phyloP scores from a whole-genome alignment of 2,888 invertebrate genomes.

The Hydroisotoma schaefferi region DNA sequence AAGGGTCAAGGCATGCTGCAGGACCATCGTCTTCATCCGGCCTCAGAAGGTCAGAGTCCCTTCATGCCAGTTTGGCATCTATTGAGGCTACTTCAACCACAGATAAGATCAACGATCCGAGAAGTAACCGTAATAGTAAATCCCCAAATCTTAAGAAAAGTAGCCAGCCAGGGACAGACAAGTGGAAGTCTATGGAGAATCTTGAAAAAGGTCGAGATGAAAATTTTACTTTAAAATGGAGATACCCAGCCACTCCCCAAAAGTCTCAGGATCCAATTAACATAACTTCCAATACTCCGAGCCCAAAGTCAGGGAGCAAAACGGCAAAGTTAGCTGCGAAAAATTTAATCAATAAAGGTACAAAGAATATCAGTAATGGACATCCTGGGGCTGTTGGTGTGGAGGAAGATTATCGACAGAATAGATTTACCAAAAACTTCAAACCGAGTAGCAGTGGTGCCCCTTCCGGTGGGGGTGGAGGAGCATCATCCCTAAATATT shows the following conservation, averaged over 20 bases:
- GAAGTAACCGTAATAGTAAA: background rate
- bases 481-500: conserved; percentile 22
- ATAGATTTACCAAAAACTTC: conserved; percentile 39
- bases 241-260: conserved; percentile 26
- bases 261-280: conserved; percentile 9
- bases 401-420: conserved; percentile 40
- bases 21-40: conserved; percentile 15
- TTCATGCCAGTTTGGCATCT: conserved; percentile 39
- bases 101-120: background rate
- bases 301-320: conserved; percentile 28
- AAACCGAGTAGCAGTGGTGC: background rate
- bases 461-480: background rate
- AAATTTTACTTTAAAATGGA: conserved; percentile 46
- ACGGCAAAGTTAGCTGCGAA: conserved; percentile 29
- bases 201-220: conserved; percentile 35
- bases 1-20: background rate
- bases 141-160: background rate
- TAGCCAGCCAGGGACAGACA: conserved; percentile 22
- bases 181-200: conserved; percentile 44
- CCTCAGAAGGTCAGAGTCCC: conserved; percentile 37
- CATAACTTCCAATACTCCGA: conserved; percentile 13
- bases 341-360: conserved; percentile 7
- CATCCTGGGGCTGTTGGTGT: conserved; percentile 15
- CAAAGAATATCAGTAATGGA: background rate
- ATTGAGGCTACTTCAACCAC: conserved; percentile 18